phyloP scores from a whole-genome alignment of 2,797 vertebrate genomes.

The Arctocebus calabarensis region DNA sequence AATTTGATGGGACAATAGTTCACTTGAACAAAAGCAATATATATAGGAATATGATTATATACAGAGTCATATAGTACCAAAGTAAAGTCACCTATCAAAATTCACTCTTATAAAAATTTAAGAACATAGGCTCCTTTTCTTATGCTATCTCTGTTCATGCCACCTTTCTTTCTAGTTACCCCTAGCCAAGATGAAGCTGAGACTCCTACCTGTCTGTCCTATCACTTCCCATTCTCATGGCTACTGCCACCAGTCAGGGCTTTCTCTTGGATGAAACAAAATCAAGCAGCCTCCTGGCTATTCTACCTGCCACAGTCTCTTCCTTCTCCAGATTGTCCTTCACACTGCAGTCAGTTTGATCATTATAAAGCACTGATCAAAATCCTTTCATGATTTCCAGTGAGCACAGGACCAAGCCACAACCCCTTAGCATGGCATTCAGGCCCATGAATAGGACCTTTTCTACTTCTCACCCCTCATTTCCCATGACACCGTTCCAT shows the following conservation, averaged over 20 bases:
- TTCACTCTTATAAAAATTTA: neutral
- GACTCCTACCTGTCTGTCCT: slow-evolving; percentile 15
- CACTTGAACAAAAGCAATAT: slow-evolving; percentile 23
- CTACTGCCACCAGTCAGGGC: neutral
- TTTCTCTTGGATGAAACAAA: slow-evolving; percentile 38
- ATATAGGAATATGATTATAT: neutral
- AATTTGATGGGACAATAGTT: neutral
- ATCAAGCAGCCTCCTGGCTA: slow-evolving; percentile 54
- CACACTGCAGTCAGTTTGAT: slow-evolving; percentile 44
- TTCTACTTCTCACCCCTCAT: neutral
- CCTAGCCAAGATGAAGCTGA: neutral
- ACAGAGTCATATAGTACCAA: neutral
- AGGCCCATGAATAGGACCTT: neutral
- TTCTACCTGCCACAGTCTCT: slow-evolving; percentile 13
- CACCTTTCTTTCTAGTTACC: neutral
- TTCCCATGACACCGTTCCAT: neutral
- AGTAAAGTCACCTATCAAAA: slow-evolving; percentile 11
- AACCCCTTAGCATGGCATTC: neutral
- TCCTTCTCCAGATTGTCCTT: slow-evolving; percentile 61
- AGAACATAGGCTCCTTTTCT: neutral
- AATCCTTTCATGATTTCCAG: slow-evolving; percentile 19
- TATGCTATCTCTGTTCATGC: neutral
- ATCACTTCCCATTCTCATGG: neutral
- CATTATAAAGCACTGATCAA: slow-evolving; percentile 60
- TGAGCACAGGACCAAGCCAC: neutral